Evolutionary conservation across 2,888 invertebrate genomes (phyloP).

Genomic region (Sclerodermus sp.): DNA sequence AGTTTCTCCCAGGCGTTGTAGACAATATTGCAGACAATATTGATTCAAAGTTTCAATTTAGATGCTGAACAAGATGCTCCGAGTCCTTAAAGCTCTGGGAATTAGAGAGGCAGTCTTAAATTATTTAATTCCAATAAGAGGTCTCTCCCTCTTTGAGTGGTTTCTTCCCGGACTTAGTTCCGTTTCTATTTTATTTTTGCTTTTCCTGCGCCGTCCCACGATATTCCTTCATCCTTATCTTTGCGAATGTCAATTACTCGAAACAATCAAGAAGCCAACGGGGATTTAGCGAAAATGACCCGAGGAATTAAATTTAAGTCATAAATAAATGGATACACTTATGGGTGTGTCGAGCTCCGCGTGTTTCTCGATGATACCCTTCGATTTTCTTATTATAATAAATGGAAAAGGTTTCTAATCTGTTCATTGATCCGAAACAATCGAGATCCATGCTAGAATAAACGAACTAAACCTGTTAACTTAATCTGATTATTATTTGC

Average conservation of each 20-base stretch:
- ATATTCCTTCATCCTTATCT: constrained; percentile 1
- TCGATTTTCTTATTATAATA: no score
- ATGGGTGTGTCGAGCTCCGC: no score
- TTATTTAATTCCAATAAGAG: constrained; percentile 25
- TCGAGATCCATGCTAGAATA: no score
- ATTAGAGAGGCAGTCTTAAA: constrained; percentile 17
- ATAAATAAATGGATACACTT: no score
- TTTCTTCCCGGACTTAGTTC: constrained; percentile 8
- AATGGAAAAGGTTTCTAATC: no score
- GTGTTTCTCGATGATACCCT: no score
- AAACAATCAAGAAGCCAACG: constrained; percentile 7
- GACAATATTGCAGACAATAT: constrained; percentile 2
- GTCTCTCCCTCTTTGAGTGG: constrained; percentile 5
- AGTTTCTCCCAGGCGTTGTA: neutral
- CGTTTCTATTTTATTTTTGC: neutral
- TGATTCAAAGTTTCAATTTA: constrained; percentile 14
- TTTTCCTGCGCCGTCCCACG: neutral
- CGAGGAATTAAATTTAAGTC: no score
- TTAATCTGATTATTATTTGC: no score
- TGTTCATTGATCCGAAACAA: no score
- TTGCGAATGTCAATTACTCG: neutral
- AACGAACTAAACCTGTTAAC: no score
- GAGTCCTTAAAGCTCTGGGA: constrained; percentile 9
- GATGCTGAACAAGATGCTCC: constrained; percentile 7
- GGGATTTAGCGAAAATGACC: constrained; percentile 1